Base-by-base conservation (phyloP, 37 sponge, comb jelly and placozoan genomes). In the Tethya wilhelma region DNA sequence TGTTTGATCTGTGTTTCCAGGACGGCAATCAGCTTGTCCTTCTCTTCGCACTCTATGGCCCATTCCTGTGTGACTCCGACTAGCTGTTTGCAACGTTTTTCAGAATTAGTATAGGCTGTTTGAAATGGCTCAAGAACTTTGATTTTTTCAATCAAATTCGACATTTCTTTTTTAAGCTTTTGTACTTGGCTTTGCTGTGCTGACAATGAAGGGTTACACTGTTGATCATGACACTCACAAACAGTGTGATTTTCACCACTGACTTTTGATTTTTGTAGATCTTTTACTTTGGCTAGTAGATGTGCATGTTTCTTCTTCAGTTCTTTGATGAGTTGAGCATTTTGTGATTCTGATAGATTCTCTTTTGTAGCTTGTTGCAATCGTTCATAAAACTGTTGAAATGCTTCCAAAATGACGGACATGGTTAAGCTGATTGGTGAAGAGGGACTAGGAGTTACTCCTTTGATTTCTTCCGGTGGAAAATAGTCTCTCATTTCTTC, bases 1-100 rank as follows among this genome's bases (percentile, higher is more conserved):
- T 75, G 63, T 29, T 75, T 38, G 23, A 39, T 23, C 44, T 75
- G 37, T 23, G 41, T n/a, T 20, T 59, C 76, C 9, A 26, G 28
- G 1, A 59, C 44, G 5, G 36, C 7, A 38, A 75, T 75, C 25
- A 57, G 23, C 8, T 36, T 59, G 45, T 43, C 73, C 22, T 65
- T 81, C 36, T 81, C 82, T 4, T 31, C 49, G 43, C 71, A 70
- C 44, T 81, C 82, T 3, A 63, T 2, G 38, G 82, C 72, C 82
- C 82, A 81, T 38, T 81, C 64, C n/a, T 81, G 64, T 2, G 70
- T 81, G 4, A 71, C 60, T 22, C 4, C 73, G 5, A 71, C 73
- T 12, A 81, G 73, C 36, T 81, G 71, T 46, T 72, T 59, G 64
- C 42, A 38, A 2, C 82, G 39, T 41, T 69, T 46, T 20, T 81